Conservation (phyloP, 2,888 invertebrate species). For the Aromia moschata region DNA sequence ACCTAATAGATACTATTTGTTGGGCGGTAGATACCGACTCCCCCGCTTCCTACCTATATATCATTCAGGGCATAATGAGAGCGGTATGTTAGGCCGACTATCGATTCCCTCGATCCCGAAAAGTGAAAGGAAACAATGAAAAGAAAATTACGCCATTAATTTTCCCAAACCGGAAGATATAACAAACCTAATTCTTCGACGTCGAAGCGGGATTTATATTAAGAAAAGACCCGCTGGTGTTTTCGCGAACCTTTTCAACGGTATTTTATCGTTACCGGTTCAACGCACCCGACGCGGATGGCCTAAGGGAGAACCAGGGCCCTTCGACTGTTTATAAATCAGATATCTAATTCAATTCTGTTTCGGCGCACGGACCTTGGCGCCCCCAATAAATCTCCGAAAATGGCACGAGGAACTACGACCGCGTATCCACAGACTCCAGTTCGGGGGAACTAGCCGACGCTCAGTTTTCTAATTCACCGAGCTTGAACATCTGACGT, state of each 20-base stretch:
- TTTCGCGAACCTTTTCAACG: too few species aligned
- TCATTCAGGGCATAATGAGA: too few species aligned
- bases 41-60: too few species aligned
- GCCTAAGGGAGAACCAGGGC: too few species aligned
- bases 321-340: conserved; percentile 11
- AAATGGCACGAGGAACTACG: conserved; percentile 4
- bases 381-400: conserved; percentile 8
- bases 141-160: background rate
- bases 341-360: background rate
- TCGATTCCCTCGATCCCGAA: too few species aligned
- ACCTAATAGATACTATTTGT: too few species aligned
- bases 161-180: background rate
- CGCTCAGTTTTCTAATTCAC: background rate
- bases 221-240: background rate
- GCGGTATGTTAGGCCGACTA: too few species aligned
- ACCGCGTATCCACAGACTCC: background rate
- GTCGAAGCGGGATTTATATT: background rate
- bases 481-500: background rate
- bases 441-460: background rate
- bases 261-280: too few species aligned
- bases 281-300: too few species aligned
- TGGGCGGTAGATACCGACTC: too few species aligned
- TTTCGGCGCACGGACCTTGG: background rate
- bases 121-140: too few species aligned
- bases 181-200: background rate